These are phyloP conservation scores for Parambassis ranga DNA, from an alignment of 2,797 vertebrate genomes.

Conservation along the genomic window DNA sequence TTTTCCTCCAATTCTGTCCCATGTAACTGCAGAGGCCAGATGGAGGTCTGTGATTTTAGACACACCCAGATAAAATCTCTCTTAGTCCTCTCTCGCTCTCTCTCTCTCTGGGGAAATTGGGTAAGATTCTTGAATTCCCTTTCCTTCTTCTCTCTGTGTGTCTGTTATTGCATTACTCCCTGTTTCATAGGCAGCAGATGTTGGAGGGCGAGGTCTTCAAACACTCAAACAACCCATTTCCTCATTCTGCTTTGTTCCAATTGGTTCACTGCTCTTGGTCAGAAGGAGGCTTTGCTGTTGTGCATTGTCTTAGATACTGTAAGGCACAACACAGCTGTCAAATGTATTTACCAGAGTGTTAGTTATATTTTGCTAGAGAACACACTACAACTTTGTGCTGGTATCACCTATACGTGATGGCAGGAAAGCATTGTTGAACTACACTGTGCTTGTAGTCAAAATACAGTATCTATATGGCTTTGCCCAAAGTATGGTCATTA, in stretches of 20 bases:
- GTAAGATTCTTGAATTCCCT: conserved; percentile 60
- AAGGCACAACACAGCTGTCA: background rate
- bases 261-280: conserved; percentile 29
- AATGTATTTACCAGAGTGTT: background rate
- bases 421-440: background rate
- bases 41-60: conserved; percentile 59
- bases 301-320: conserved; percentile 33
- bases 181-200: conserved; percentile 70
- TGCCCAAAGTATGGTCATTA: background rate
- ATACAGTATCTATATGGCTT: background rate
- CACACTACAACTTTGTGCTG: background rate
- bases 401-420: background rate
- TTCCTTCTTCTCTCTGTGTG: conserved; percentile 17
- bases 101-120: conserved; percentile 54
- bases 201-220: conserved; percentile 59
- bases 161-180: conserved; percentile 52
- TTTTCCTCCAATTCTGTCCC: conserved; percentile 42
- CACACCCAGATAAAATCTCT: conserved; percentile 72
- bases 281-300: conserved; percentile 7
- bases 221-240: conserved; percentile 55
- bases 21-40: conserved; percentile 54
- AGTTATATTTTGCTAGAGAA: background rate
- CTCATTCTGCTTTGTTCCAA: conserved; percentile 45
- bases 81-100: conserved; percentile 4
- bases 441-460: background rate